Conservation (phyloP, 2,888 invertebrate species). For the Tortrix viridana region DNA sequence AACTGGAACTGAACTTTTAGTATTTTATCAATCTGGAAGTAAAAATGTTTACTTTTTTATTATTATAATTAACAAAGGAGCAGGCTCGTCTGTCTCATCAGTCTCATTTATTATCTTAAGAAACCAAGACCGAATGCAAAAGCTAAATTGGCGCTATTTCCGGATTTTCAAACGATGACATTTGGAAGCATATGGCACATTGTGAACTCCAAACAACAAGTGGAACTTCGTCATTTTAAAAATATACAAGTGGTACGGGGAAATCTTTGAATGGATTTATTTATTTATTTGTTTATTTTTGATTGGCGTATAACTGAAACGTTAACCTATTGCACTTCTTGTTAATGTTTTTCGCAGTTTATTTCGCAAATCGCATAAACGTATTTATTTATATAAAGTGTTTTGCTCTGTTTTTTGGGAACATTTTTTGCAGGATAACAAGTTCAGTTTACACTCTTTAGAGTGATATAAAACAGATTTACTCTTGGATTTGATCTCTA, state of each 20-base stretch:
- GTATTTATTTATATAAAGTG: not conserved
- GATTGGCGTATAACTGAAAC: not conserved
- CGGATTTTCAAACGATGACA: constrained; percentile 18
- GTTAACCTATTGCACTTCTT: not conserved
- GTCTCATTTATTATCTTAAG: not conserved
- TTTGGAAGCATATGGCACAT: not conserved
- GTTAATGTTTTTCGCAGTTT: constrained; percentile 13
- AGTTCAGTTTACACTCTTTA: not conserved
- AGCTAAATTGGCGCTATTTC: constrained; percentile 12
- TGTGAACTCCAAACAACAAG: too few relatives aligned
- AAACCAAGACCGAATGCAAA: constrained; percentile 10
- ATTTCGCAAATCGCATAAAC: not conserved
- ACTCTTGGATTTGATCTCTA: too few relatives aligned
- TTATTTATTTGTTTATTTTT: not conserved
- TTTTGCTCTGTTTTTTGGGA: not conserved
- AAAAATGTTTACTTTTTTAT: too few relatives aligned
- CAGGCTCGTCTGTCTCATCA: too few relatives aligned
- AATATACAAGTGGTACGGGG: too few relatives aligned
- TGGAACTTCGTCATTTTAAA: too few relatives aligned
- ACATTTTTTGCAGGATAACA: not conserved
- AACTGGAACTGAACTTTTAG: too few relatives aligned
- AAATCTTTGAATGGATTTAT: too few relatives aligned
- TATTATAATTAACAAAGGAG: too few relatives aligned
- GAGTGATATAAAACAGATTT: too few relatives aligned
- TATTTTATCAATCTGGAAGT: too few relatives aligned